Evolutionary conservation across 2,888 invertebrate genomes (phyloP), one percentile per base, ranked within the genome.

Genomic region (Ennomos erosarius): DNA sequence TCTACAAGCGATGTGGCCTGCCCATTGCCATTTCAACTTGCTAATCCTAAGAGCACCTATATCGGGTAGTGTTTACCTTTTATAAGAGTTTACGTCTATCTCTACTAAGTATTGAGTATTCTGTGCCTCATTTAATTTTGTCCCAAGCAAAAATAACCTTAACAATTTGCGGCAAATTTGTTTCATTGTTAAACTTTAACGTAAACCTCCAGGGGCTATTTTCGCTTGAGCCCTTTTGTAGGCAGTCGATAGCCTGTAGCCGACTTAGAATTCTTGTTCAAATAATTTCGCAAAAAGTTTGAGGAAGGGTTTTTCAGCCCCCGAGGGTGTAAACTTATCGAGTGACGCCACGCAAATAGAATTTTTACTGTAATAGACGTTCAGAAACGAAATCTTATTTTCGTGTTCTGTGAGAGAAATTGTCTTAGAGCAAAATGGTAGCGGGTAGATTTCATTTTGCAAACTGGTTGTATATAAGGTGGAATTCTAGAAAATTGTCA

Each of bases 261-360:
- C 45, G 26, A 51, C 56, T 68, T 51, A 62, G 56, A 65, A 70
- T 67, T 67, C 82, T 83, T 84, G 86, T 85, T 85, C 85, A 86
- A 88, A 90, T 88, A 89, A 90, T 89, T 87, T 88, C 68, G 84
- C 84, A 85, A 85, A 84, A 86, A 88, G 82, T 86, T 88, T 81
- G 78, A 78, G 77, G 79, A 81, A 85, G 84, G 87, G 84, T 81
- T 86, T 82, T 79, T 71, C 65, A 73, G 65, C 76, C 79, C 85
- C 83, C 71, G 60, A 76, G 84, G 87, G 84, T 73, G 80, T 65
- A 78, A 88, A 86, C 79, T 88, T 87, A 84, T 84, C 81, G 78
- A 81, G 79, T 81, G 75, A 72, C 76, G 72, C 59, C 63, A 50
- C 64, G 67, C 60, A 69, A 69, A 69, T 69, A 69, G 67, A 69